Base-by-base conservation (phyloP, 1,140 invertebrate species). In the Liolophura sinensis region DNA sequence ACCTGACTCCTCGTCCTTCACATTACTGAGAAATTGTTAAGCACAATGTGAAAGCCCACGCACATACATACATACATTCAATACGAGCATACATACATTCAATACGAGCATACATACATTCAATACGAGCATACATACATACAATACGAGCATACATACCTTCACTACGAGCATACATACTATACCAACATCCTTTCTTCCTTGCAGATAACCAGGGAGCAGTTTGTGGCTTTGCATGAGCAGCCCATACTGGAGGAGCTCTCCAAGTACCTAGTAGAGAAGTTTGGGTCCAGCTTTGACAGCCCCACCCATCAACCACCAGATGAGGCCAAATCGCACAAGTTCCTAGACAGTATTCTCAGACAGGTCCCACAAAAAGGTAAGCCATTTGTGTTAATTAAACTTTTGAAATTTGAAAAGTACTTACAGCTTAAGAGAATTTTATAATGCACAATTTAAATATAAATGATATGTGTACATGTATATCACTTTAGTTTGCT, bases 221-320 rank as follows among this genome's bases (percentile, higher is more conserved):
- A 99, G 84, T 99, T 99, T 86, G 92, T 99, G 15, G 89, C 91
- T 0, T 87, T 99, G 12, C 96, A 99, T 85, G 92, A 91, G 22
- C 87, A 97, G 78, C 95, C 96, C 0, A 94, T 99, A 68, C 86
- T 99, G 51, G 90, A 98, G 79, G 85, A 97, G 82, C 86, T 99
- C 27, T 94, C 96, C 0, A 71, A 89, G 22, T 93, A 91, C 79
- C 86, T 97, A 51, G 65, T 88, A 0, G 72, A 90, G 16, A 89
- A 87, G 73, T 94, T 91, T 40, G 15, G 49, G 46, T 54, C 14
- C 20, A 60, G 22, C 16, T 48, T 20, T 46, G 24, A 31, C 18
- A 7, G 18, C 27, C 12, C 16, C 46, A 49, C n/a, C 48, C 55
- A 20, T 55, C 22, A 31, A 20, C 46, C 40, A 56, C 7, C 11